phyloP scores from a whole-genome alignment of 2,113 vertebrate species.

The Ceyx melanurus region DNA sequence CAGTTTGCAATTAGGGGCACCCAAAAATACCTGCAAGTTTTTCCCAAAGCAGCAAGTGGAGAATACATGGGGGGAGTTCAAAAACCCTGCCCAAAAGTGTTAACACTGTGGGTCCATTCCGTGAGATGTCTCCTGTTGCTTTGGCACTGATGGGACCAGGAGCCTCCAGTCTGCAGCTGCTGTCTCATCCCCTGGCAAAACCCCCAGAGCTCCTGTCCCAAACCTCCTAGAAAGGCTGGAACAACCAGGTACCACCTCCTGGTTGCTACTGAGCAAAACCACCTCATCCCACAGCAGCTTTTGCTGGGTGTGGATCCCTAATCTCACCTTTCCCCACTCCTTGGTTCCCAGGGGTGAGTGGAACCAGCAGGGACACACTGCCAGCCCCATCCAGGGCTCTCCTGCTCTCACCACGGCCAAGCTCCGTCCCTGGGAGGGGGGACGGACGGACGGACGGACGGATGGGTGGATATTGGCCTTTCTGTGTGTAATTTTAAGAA shows the following conservation, averaged over 20 bases:
- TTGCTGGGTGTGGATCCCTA: not conserved
- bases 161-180: accelerated
- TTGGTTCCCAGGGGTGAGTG: not conserved
- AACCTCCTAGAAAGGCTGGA: not conserved
- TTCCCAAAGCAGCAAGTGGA: not conserved
- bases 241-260: accelerated
- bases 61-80: not conserved
- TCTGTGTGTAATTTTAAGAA: conserved; percentile 47
- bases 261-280: accelerated
- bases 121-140: not conserved
- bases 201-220: not conserved
- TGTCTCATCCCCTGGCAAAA: not conserved
- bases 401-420: not conserved
- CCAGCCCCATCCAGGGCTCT: accelerated
- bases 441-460: too few species aligned
- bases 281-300: not conserved
- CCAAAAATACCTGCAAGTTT: not conserved
- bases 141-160: accelerated
- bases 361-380: not conserved
- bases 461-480: not conserved
- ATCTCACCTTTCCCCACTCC: accelerated
- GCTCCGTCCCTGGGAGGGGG: not conserved
- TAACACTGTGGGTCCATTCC: not conserved
- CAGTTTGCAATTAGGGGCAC: not conserved
- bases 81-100: not conserved